These are phyloP conservation scores for Aphodius granarius DNA, from an alignment of 2,888 invertebrate species.

Conservation along the genomic window DNA sequence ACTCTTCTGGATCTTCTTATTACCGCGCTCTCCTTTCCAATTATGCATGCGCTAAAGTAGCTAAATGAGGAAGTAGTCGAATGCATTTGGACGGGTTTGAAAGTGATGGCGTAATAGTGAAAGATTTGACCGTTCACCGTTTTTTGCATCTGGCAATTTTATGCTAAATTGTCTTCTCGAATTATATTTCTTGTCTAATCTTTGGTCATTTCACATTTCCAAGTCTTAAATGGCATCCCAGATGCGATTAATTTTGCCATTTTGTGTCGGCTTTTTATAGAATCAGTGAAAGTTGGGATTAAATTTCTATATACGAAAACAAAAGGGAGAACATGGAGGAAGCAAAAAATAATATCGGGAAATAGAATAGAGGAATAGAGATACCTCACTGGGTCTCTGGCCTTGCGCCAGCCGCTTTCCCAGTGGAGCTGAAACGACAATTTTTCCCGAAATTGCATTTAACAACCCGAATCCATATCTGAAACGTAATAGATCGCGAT, in stretches of 20 bases:
- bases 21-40: not conserved
- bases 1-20: not conserved
- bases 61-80: not conserved
- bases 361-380: conserved; percentile 13
- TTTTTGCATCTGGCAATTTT: not conserved
- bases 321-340: not conserved
- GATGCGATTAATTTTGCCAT: too few relatives aligned
- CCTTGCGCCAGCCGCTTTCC: conserved; percentile 11
- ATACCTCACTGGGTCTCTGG: not conserved
- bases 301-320: not conserved
- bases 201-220: too few relatives aligned
- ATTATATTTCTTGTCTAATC: too few relatives aligned
- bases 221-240: too few relatives aligned
- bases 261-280: not conserved
- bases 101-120: not conserved
- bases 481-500: conserved; percentile 22
- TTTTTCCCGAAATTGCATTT: conserved; percentile 24
- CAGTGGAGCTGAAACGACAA: conserved; percentile 18
- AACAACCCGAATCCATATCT: conserved; percentile 23
- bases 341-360: conserved; percentile 14
- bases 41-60: not conserved
- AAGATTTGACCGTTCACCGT: not conserved
- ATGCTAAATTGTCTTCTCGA: not conserved
- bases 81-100: not conserved
- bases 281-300: conserved; percentile 6